Conservation (phyloP, 2,888 invertebrate genomes). For the Tineola bisselliella region DNA sequence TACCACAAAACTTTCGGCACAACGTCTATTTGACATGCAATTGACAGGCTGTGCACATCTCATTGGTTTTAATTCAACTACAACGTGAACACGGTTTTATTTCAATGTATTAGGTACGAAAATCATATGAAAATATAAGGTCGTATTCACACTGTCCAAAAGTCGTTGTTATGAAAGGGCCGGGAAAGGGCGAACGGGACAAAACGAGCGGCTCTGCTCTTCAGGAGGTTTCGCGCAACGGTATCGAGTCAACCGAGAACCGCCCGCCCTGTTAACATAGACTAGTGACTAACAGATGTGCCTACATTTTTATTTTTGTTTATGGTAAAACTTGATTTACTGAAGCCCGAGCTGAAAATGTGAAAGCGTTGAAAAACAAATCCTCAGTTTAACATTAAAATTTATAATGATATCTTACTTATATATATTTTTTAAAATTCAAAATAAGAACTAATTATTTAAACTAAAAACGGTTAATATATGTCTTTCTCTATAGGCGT, state of each 20-base stretch:
- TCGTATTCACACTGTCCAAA: neutral
- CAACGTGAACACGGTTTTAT: neutral
- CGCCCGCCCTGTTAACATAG: neutral
- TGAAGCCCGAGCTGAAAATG: too few relatives aligned
- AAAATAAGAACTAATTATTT: too few relatives aligned
- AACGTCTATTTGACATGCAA: constrained; percentile 4
- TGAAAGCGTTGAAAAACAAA: too few relatives aligned
- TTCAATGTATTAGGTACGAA: neutral
- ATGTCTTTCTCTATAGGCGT: too few relatives aligned
- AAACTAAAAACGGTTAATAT: too few relatives aligned
- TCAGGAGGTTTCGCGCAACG: neutral
- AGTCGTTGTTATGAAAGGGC: neutral
- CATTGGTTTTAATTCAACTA: neutral
- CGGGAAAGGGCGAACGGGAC: neutral
- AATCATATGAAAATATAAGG: neutral
- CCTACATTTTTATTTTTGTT: too few relatives aligned
- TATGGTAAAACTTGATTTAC: too few relatives aligned
- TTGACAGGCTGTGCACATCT: constrained; percentile 4
- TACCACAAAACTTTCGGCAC: neutral
- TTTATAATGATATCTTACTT: too few relatives aligned
- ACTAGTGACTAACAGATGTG: neutral
- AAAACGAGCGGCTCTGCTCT: neutral
- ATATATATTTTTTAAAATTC: too few relatives aligned
- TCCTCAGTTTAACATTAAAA: too few relatives aligned
- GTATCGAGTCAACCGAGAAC: neutral